Conservation (phyloP, 2,888 invertebrate species). For the Trachelus troglodyta region DNA sequence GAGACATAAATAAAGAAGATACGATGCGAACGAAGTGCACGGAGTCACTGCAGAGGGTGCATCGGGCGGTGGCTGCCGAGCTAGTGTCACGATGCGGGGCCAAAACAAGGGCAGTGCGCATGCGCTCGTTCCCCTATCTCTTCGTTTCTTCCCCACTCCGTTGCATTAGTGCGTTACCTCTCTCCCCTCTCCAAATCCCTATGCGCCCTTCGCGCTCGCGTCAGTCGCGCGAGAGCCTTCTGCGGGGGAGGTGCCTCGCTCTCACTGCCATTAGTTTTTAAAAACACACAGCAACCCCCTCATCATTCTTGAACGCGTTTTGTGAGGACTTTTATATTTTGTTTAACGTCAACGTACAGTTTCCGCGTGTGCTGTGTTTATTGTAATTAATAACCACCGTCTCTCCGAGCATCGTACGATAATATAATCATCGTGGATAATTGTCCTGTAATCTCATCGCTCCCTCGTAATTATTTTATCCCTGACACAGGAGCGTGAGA, state of each 20-base stretch:
- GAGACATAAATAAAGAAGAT: slow-evolving; percentile 14
- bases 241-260: slow-evolving; percentile 59
- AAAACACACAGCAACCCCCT: not conserved
- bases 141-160: slow-evolving; percentile 27
- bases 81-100: slow-evolving; percentile 51
- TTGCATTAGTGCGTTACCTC: slow-evolving; percentile 39
- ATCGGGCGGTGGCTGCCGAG: slow-evolving; percentile 67
- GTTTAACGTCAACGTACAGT: not conserved
- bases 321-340: not conserved
- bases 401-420: too few species aligned
- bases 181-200: slow-evolving; percentile 31
- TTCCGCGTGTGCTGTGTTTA: not conserved
- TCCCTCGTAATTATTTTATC: not conserved
- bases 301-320: not conserved
- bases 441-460: not conserved
- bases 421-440: not conserved
- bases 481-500: not conserved
- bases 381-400: not conserved
- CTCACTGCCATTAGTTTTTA: slow-evolving; percentile 41
- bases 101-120: slow-evolving; percentile 60
- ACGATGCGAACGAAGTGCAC: slow-evolving; percentile 64
- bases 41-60: slow-evolving; percentile 58
- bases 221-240: slow-evolving; percentile 65
- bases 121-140: slow-evolving; percentile 43
- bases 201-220: slow-evolving; percentile 47